Evolutionary conservation across 2,888 invertebrate species (phyloP).

Genomic region (Drosophila sordidapex): DNA sequence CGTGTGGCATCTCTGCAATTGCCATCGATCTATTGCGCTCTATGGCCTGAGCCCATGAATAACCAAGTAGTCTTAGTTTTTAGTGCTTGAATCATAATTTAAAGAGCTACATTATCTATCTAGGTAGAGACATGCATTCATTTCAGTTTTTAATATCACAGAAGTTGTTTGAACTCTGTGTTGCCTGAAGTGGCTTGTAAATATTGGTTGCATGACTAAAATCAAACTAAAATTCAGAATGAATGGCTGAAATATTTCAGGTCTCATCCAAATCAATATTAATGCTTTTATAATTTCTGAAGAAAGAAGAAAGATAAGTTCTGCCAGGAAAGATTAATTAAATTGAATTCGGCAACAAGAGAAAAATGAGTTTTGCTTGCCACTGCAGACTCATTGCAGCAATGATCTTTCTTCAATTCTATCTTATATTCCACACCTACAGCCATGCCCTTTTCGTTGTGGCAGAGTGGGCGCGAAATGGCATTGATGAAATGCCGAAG

Average conservation of each 20-base stretch:
- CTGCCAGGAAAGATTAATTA: constrained; percentile 5
- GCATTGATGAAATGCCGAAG: constrained; percentile 51
- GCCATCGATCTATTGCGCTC: constrained; percentile 5
- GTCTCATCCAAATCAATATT: background rate
- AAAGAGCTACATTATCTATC: background rate
- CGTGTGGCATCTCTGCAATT: background rate
- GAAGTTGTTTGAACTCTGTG: no score
- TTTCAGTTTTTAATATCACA: background rate
- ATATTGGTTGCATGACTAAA: background rate
- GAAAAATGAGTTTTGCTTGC: background rate
- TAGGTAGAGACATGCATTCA: background rate
- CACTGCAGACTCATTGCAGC: background rate
- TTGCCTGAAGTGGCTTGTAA: background rate
- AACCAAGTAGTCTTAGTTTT: constrained; percentile 3
- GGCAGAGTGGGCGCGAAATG: constrained; percentile 13
- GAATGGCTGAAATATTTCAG: no score
- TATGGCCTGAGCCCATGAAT: constrained; percentile 13
- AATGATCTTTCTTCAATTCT: constrained; percentile 7
- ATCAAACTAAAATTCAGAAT: background rate
- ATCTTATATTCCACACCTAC: constrained; percentile 26
- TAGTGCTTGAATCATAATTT: background rate
- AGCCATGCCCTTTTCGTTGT: constrained; percentile 8
- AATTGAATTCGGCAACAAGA: constrained; percentile 37
- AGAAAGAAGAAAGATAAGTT: background rate
- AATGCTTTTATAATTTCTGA: background rate